phyloP scores from a whole-genome alignment of 2,888 invertebrate species.

The Netelia inedita region DNA sequence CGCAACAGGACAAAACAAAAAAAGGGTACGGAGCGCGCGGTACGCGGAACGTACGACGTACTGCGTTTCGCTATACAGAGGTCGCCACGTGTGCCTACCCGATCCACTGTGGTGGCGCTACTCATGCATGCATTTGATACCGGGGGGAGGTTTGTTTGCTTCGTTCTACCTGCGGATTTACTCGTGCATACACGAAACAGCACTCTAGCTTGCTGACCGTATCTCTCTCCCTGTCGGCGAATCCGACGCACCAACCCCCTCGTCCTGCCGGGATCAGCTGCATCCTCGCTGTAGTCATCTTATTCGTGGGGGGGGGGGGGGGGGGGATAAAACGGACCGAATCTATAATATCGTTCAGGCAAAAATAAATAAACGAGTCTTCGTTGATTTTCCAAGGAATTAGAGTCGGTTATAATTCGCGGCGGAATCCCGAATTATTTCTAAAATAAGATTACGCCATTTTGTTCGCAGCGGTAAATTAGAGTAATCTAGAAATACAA shows the following conservation, averaged over 20 bases:
- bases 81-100: constrained; percentile 8
- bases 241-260: neutral
- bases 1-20: constrained; percentile 35
- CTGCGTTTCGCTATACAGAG: constrained; percentile 33
- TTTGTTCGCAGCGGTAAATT: too few relatives aligned
- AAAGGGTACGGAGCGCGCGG: constrained; percentile 40
- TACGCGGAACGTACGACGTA: constrained; percentile 37
- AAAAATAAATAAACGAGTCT: neutral
- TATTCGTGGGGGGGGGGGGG: constrained; percentile 14
- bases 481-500: too few relatives aligned
- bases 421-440: too few relatives aligned
- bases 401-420: too few relatives aligned
- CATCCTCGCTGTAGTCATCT: neutral
- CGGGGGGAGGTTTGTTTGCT: constrained; percentile 65
- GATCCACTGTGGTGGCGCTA: constrained; percentile 31
- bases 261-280: constrained; percentile 34
- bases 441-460: too few relatives aligned
- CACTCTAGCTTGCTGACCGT: constrained; percentile 76
- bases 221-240: constrained; percentile 13
- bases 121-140: constrained; percentile 48
- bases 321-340: constrained; percentile 1
- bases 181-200: constrained; percentile 82
- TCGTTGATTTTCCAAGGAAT: neutral
- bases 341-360: neutral
- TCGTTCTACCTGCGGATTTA: constrained; percentile 80